Evolutionary conservation across 2,797 vertebrate species (phyloP).

Genomic region (Tangara arthus): DNA sequence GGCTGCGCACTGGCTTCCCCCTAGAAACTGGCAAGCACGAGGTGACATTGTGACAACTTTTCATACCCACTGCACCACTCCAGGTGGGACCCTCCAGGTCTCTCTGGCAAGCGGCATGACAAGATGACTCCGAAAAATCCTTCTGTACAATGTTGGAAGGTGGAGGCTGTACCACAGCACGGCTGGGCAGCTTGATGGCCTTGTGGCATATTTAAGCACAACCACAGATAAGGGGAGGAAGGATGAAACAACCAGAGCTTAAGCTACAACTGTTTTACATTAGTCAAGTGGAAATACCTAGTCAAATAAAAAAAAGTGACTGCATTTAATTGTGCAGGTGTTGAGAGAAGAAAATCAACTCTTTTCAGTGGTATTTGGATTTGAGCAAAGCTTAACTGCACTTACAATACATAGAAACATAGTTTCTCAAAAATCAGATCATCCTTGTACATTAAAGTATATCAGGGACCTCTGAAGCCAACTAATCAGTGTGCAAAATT

Average conservation of each 20-base stretch:
- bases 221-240: background rate
- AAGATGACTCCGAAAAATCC: background rate
- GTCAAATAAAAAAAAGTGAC: background rate
- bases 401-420: background rate
- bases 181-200: background rate
- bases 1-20: background rate
- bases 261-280: background rate
- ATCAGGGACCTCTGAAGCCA: background rate
- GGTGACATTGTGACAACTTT: background rate
- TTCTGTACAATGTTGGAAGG: background rate
- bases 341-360: background rate
- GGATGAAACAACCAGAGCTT: background rate
- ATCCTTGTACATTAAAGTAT: background rate
- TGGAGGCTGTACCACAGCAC: background rate
- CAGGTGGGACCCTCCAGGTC: background rate
- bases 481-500: background rate
- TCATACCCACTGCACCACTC: background rate
- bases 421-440: background rate
- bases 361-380: background rate
- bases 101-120: background rate
- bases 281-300: background rate
- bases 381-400: background rate
- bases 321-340: background rate
- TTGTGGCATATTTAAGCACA: background rate
- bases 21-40: background rate